A percentile compares a stretch with the other conserved stretches of the same genome.
phyloP scores from a whole-genome alignment of 37 sponge, comb jelly and placozoan genomes.

The Spongia lamella region DNA sequence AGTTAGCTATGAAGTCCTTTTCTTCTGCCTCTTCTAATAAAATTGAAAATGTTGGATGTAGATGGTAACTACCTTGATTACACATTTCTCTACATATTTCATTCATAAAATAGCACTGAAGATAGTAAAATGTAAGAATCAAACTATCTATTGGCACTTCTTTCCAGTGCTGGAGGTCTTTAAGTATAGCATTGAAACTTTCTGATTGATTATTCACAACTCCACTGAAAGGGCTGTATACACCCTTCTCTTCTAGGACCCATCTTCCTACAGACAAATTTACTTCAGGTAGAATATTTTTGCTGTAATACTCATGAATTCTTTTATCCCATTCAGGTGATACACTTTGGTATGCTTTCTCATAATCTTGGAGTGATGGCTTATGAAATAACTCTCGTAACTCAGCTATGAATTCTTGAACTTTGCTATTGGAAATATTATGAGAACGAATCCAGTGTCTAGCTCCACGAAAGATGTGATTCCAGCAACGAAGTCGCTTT shows the following conservation, averaged over 20 bases:
- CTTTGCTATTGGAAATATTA: not conserved
- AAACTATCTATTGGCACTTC: conserved; percentile 8
- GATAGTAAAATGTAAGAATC: not conserved
- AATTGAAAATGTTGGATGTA: not conserved
- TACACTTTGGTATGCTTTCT: not conserved
- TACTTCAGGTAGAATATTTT: not conserved
- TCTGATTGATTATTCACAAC: no score
- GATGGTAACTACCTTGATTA: not conserved
- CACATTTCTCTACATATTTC: no score
- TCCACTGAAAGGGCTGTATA: no score
- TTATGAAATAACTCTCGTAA: conserved; percentile 20
- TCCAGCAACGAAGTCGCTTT: no score
- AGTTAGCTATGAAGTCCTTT: not conserved
- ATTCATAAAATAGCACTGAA: not conserved
- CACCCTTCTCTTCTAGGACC: no score
- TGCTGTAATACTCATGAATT: conserved; percentile 23
- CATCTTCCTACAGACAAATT: no score
- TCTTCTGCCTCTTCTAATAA: not conserved
- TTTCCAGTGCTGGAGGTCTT: conserved; percentile 5
- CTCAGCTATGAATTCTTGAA: conserved; percentile 16
- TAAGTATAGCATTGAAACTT: not conserved
- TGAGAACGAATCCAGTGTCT: no score
- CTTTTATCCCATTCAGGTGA: conserved; percentile 17
- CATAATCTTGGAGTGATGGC: not conserved
- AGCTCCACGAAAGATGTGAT: no score